Conservation (phyloP, 2,113 vertebrate genomes). For the Rana temporaria region DNA sequence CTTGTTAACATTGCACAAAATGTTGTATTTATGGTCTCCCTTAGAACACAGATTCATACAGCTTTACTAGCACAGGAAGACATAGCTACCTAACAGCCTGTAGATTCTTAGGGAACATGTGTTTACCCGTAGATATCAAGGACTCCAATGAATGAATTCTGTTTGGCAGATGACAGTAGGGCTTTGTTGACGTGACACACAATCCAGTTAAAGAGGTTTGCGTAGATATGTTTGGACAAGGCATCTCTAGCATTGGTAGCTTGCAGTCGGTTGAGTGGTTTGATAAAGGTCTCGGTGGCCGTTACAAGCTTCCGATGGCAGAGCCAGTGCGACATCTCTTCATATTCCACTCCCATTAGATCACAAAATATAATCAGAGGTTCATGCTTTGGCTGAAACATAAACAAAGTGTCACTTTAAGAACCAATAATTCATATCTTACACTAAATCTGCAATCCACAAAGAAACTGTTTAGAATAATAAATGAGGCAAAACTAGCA, state of each 20-base stretch:
- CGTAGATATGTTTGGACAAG: conserved; percentile 95
- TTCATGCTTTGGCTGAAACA: conserved; percentile 84
- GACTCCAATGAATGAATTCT: conserved; percentile 97
- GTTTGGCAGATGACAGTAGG: conserved; percentile 86
- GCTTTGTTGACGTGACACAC: conserved; percentile 95
- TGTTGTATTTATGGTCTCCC: too few species aligned
- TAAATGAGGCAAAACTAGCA: too few species aligned
- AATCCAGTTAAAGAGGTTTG: conserved; percentile 97
- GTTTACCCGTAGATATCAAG: conserved; percentile 96
- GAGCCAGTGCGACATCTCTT: conserved; percentile 97
- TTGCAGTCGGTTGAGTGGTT: conserved; percentile 90
- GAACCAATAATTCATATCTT: too few species aligned
- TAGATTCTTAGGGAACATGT: background rate
- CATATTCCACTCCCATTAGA: conserved; percentile 91
- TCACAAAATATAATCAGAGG: conserved; percentile 92
- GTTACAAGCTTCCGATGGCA: conserved; percentile 95
- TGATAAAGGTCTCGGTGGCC: conserved; percentile 92
- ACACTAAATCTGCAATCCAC: too few species aligned
- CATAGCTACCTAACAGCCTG: background rate
- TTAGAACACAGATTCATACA: too few species aligned
- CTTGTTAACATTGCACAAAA: too few species aligned
- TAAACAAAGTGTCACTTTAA: conserved; percentile 22
- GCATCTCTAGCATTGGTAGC: conserved; percentile 94
- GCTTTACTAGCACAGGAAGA: too few species aligned
- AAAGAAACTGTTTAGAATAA: too few species aligned